Conservation (phyloP, 2,888 invertebrate genomes). For the Leptinotarsa juncta region DNA sequence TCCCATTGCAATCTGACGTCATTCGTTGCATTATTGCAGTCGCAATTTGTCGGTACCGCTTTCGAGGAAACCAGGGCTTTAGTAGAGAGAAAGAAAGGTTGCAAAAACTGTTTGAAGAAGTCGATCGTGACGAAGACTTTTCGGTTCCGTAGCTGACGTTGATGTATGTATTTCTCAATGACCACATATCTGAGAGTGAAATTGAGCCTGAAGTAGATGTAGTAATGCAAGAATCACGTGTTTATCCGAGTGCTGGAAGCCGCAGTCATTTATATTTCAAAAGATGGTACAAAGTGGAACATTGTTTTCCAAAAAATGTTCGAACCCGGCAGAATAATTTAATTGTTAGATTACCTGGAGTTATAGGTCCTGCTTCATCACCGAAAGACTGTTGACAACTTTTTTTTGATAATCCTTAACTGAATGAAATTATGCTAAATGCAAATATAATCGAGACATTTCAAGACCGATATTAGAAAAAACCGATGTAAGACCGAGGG, state of each 20-base stretch:
- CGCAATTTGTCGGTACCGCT: slow-evolving; percentile 25
- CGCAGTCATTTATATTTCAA: slow-evolving; percentile 25
- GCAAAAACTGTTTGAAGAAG: slow-evolving; percentile 43
- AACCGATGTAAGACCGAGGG: slow-evolving; percentile 23
- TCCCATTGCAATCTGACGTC: slow-evolving; percentile 11
- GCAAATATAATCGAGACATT: slow-evolving; percentile 10
- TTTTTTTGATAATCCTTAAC: slow-evolving; percentile 18
- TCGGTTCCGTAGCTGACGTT: slow-evolving; percentile 21
- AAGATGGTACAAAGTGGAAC: slow-evolving; percentile 28
- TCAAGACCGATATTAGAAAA: slow-evolving; percentile 13
- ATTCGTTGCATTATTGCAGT: slow-evolving; percentile 26
- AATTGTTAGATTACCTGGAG: slow-evolving; percentile 23
- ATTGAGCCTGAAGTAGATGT: no score
- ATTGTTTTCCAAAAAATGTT: slow-evolving; percentile 20
- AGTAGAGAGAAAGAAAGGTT: background rate
- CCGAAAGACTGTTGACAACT: slow-evolving; percentile 19
- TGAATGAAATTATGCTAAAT: slow-evolving; percentile 12
- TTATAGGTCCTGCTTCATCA: slow-evolving; percentile 21
- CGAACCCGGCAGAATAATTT: slow-evolving; percentile 18
- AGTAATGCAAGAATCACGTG: no score
- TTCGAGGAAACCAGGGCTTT: slow-evolving; percentile 30
- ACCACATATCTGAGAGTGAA: slow-evolving; percentile 9
- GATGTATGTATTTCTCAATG: slow-evolving; percentile 9
- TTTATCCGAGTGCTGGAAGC: no score
- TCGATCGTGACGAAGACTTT: slow-evolving; percentile 12